These are phyloP conservation scores for Motacilla alba DNA, from an alignment of 2,113 vertebrate species.

Conservation along the genomic window DNA sequence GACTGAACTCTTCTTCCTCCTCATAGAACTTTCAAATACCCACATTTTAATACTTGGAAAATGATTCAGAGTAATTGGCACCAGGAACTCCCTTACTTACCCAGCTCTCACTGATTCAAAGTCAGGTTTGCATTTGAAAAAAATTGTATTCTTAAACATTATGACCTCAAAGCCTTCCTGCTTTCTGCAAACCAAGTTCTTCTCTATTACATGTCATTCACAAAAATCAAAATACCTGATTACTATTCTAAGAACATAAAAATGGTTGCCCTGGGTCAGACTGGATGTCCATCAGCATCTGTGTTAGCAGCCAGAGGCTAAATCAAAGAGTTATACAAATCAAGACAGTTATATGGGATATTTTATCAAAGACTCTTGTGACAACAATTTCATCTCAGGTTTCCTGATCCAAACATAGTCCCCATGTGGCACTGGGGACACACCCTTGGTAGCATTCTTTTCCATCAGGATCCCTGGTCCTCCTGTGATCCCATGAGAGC, in stretches of 20 bases:
- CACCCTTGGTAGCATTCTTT: neutral
- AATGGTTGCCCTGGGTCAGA: neutral
- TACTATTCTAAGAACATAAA: neutral
- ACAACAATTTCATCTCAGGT: neutral
- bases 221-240: neutral
- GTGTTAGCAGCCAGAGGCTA: neutral
- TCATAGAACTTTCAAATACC: neutral
- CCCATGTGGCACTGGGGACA: no score
- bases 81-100: neutral
- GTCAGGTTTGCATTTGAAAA: slow-evolving; percentile 5
- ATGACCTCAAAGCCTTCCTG: neutral
- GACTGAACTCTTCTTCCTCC: neutral
- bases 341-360: neutral
- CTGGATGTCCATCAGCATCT: neutral
- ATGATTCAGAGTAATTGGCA: neutral
- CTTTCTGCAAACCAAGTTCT: neutral
- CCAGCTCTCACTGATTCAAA: neutral
- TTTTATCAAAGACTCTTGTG: neutral
- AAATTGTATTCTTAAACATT: neutral
- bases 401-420: neutral
- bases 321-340: neutral
- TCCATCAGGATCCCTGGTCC: neutral
- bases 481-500: neutral
- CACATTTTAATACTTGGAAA: neutral
- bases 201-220: neutral